A percentile compares a stretch with the other conserved stretches of the same genome.
Evolutionary conservation across 2,113 vertebrate genomes (phyloP).

Genomic region (Beaufortia kweichowensis): DNA sequence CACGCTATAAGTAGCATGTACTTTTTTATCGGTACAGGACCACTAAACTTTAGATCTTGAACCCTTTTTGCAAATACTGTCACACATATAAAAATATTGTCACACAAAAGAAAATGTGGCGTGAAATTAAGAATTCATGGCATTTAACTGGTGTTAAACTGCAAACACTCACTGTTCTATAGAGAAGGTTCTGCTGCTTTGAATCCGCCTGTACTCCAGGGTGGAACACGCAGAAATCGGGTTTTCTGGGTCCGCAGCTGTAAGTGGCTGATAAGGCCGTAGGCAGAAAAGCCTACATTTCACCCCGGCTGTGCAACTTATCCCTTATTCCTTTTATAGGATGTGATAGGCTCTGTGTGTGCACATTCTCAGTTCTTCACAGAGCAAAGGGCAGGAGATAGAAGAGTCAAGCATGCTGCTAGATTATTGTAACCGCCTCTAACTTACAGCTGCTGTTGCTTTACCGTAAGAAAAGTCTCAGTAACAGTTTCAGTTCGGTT

Average conservation of each 20-base stretch:
- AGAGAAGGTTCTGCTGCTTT: conserved; percentile 17
- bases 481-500: neutral
- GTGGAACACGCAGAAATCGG: conserved; percentile 42
- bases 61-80: neutral
- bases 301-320: conserved; percentile 29
- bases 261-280: conserved; percentile 51
- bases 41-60: neutral
- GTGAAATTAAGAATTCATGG: conserved; percentile 31
- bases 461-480: neutral
- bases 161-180: conserved; percentile 25
- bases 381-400: conserved; percentile 34
- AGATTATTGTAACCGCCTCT: conserved; percentile 1
- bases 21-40: neutral
- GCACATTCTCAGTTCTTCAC: conserved; percentile 40
- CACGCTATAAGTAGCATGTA: too few species aligned
- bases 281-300: conserved; percentile 39
- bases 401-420: conserved; percentile 20
- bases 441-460: neutral
- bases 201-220: conserved; percentile 6
- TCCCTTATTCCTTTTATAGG: conserved; percentile 5
- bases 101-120: conserved; percentile 24
- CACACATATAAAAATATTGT: neutral
- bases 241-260: conserved; percentile 48
- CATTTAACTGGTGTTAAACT: conserved; percentile 41
- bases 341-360: conserved; percentile 39